Base-by-base conservation (phyloP, 1,140 invertebrate species). In the Sitophilus oryzae region DNA sequence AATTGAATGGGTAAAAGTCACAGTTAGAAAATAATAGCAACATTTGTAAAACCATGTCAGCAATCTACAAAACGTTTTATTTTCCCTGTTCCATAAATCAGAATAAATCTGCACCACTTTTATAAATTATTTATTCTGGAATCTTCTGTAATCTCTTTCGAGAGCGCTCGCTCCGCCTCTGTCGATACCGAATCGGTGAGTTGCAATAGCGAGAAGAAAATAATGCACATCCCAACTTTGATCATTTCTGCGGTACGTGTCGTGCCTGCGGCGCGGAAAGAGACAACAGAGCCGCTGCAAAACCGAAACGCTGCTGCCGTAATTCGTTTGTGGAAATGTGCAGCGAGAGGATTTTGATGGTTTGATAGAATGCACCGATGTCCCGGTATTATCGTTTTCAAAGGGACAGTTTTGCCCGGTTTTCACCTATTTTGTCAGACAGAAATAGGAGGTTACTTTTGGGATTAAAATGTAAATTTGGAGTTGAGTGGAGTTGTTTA, bases 211-310 rank as follows among this genome's bases (percentile, higher is more conserved):
- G 15, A 16, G 41, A 43, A 43, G 41, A 43, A 43, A 43, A 43
- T 43, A 43, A 43, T 43, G 41, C 21, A 19, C 41, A 43, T 19
- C 41, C 15, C 2, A 43, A 43, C 41, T 43, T 43, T 43, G 41
- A 43, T 43, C 41, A 43, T 43, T 43, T 43, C 15, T 43, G 41
- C 41, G 20, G 20, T 43, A 43, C 41, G 41, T 43, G 41, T 43
- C 3, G 18, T 22, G 41, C 41, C 41, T 19, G 41, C 15, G 41
- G 21, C 14, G 20, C 20, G 20, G 41, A 43, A 22, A 43, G 18
- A 16, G 41, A 43, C 41, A 22, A 8, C 4, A 5, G n/a, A n/a
- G n/a, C n/a, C 15, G 41, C 15, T 19, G 41, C n/a, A 37, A 37
- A 37, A n/a, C 41, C 8, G 14, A 3, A 43, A 16, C 41, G 15